These are phyloP conservation scores for Diachasma alloeum DNA, from an alignment of 1,140 invertebrate genomes.

Conservation along the genomic window DNA sequence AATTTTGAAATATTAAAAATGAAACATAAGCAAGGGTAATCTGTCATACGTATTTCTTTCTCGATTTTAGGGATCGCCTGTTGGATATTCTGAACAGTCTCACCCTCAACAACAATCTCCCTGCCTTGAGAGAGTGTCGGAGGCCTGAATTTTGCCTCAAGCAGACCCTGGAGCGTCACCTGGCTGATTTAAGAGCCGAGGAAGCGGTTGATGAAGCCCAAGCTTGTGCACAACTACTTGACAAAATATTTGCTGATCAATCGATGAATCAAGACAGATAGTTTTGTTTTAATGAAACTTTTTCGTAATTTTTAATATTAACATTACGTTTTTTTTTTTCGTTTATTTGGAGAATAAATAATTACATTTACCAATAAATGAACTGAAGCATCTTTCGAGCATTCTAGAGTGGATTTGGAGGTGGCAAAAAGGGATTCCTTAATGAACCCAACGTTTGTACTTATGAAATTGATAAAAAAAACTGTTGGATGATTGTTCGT, in stretches of 20 bases:
- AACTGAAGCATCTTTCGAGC: no score
- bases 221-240: constrained; percentile 50
- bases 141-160: constrained; percentile 63
- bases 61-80: constrained; percentile 66
- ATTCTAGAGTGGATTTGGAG: no score
- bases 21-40: background rate
- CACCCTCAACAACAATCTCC: constrained; percentile 60
- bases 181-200: constrained; percentile 51
- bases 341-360: no score
- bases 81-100: constrained; percentile 65
- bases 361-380: no score
- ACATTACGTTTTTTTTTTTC: background rate
- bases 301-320: background rate
- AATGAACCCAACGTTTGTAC: no score
- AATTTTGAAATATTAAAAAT: no score
- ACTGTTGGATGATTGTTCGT: no score
- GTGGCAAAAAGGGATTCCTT: no score
- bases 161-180: constrained; percentile 55
- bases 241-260: constrained; percentile 52
- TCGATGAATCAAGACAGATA: constrained; percentile 53
- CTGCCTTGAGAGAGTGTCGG: constrained; percentile 63
- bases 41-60: constrained; percentile 26
- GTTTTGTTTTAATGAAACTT: background rate
- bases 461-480: no score
- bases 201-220: constrained; percentile 51